Conservation (phyloP, 1,140 invertebrate species). For the Leptinotarsa texana region DNA sequence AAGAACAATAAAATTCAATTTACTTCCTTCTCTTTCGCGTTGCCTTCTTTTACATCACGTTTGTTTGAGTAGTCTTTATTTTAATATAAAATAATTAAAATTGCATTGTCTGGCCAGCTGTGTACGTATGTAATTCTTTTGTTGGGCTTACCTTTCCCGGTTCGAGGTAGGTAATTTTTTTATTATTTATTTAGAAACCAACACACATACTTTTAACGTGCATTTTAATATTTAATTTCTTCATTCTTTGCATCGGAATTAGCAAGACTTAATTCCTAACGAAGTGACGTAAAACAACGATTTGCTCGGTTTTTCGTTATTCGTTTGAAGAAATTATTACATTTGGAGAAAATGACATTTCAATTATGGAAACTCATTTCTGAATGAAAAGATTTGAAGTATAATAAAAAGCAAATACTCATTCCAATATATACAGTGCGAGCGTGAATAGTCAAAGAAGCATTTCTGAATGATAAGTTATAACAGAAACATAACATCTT, state of each 20-base stretch:
- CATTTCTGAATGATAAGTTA: too few species aligned
- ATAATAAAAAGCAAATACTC: too few species aligned
- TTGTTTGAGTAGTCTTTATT: slow-evolving; percentile 26
- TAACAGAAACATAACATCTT: too few species aligned
- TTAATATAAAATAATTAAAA: slow-evolving; percentile 28
- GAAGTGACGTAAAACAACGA: too few species aligned
- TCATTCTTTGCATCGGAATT: slow-evolving; percentile 24
- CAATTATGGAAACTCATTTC: too few species aligned
- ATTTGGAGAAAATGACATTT: too few species aligned
- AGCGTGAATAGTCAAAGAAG: too few species aligned
- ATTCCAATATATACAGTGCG: too few species aligned
- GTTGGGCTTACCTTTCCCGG: slow-evolving; percentile 23
- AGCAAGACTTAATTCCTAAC: slow-evolving; percentile 4
- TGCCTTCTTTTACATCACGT: slow-evolving; percentile 15
- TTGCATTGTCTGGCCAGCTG: slow-evolving; percentile 27
- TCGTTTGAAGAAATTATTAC: too few species aligned
- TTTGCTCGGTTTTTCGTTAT: too few species aligned
- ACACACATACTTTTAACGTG: slow-evolving; percentile 8
- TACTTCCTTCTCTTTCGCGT: slow-evolving; percentile 17
- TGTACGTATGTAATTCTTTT: slow-evolving; percentile 24
- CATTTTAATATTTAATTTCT: slow-evolving; percentile 27
- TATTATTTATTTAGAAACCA: slow-evolving; percentile 3
- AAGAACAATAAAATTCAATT: slow-evolving; percentile 26
- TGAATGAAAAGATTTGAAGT: too few species aligned
- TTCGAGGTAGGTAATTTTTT: slow-evolving; percentile 24